Percentiles rank a stretch among this genome's conserved stretches.
Conservation (phyloP, 2,888 invertebrate genomes). For the Laothoe populi region DNA sequence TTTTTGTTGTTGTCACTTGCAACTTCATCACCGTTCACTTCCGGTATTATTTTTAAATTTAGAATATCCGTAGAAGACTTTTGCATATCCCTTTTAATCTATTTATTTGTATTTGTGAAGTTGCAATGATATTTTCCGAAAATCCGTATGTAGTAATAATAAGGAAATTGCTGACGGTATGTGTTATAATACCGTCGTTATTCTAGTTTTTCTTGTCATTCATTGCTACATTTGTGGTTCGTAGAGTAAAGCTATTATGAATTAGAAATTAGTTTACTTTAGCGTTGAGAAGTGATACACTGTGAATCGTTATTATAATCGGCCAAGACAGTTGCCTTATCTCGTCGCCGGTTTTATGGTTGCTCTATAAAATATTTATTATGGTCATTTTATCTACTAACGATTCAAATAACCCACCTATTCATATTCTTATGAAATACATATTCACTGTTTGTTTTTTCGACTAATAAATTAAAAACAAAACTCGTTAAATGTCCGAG, state of each 20-base stretch:
- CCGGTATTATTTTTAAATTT: background rate
- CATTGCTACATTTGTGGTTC: background rate
- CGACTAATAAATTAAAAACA: conserved; percentile 62
- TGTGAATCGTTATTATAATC: conserved; percentile 74
- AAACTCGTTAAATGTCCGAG: conserved; percentile 62
- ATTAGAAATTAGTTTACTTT: conserved; percentile 48
- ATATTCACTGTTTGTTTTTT: conserved; percentile 65
- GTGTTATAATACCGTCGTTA: background rate
- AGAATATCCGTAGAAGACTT: background rate
- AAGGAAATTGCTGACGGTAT: background rate
- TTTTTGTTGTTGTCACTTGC: background rate
- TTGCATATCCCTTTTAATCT: background rate
- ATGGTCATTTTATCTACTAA: conserved; percentile 71
- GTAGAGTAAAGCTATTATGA: conserved; percentile 3
- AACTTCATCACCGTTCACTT: conserved; percentile 1
- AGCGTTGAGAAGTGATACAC: conserved; percentile 59
- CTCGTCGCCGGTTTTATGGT: conserved; percentile 67
- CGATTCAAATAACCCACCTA: conserved; percentile 68
- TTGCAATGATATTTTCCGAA: background rate
- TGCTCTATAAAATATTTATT: conserved; percentile 77
- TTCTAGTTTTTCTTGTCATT: background rate
- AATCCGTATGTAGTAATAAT: background rate
- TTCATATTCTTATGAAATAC: conserved; percentile 77
- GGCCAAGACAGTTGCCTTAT: conserved; percentile 58
- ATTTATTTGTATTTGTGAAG: too few relatives aligned